These are phyloP conservation scores for Seriola aureovittata DNA, from an alignment of 2,113 vertebrate genomes.

Conservation along the genomic window DNA sequence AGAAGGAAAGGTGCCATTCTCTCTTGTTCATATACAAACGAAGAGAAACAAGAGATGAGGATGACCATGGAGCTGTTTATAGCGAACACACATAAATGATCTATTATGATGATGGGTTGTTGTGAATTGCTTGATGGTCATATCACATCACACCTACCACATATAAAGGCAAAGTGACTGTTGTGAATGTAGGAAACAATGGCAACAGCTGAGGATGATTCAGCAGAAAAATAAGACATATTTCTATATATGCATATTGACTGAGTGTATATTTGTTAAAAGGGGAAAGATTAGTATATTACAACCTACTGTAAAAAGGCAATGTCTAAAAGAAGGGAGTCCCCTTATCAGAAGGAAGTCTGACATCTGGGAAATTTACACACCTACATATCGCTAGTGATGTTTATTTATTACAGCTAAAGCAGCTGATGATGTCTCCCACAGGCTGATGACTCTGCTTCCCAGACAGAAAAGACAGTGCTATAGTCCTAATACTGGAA, in stretches of 20 bases:
- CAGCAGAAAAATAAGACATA: background rate
- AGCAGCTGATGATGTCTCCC: slow-evolving; percentile 27
- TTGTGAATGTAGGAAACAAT: background rate
- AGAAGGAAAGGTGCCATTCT: background rate
- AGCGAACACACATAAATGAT: background rate
- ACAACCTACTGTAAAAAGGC: background rate
- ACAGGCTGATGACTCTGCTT: slow-evolving; percentile 28
- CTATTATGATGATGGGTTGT: background rate
- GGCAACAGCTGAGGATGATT: background rate
- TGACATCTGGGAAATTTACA: slow-evolving; percentile 8
- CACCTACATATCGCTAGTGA: background rate
- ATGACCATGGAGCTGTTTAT: background rate
- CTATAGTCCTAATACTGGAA: slow-evolving; percentile 24
- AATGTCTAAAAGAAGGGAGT: background rate
- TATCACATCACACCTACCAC: background rate
- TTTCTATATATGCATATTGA: background rate
- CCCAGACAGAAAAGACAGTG: slow-evolving; percentile 33
- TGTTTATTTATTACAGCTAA: slow-evolving; percentile 23
- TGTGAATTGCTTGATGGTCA: slow-evolving; percentile 2
- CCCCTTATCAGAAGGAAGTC: background rate
- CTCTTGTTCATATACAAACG: background rate
- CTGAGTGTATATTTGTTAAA: background rate
- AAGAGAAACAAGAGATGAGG: background rate
- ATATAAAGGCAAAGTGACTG: background rate
- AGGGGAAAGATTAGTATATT: background rate